A percentile compares a stretch with the other conserved stretches of the same genome.
Evolutionary conservation across 2,797 vertebrate species (phyloP).

Genomic region (Leuciscus waleckii): DNA sequence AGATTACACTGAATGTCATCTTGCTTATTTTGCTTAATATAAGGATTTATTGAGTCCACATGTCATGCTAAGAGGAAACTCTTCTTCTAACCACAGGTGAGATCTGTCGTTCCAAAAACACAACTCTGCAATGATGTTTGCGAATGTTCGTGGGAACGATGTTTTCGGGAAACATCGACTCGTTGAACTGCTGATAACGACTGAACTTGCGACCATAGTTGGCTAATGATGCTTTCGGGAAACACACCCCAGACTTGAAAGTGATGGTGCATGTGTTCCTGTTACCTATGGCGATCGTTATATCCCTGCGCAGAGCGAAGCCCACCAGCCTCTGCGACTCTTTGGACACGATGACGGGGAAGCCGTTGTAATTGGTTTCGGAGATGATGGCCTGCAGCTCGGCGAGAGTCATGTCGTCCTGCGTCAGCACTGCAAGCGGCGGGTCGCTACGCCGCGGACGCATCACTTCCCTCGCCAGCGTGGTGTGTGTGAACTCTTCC

Average conservation of each 20-base stretch:
- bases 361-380: constrained; percentile 96
- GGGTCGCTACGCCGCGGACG: constrained; percentile 90
- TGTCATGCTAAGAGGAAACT: too few relatives aligned
- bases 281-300: constrained; percentile 95
- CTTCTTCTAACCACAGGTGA: too few relatives aligned
- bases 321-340: constrained; percentile 97
- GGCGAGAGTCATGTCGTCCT: constrained; percentile 96
- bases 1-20: too few relatives aligned
- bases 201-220: too few relatives aligned
- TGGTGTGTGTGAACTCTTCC: constrained; percentile 98
- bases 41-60: too few relatives aligned
- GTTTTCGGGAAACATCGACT: too few relatives aligned
- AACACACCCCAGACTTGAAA: background rate
- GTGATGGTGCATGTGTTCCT: background rate
- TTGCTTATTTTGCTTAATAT: too few relatives aligned
- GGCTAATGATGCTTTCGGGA: too few relatives aligned
- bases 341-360: constrained; percentile 98
- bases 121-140: too few relatives aligned
- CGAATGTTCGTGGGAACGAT: too few relatives aligned
- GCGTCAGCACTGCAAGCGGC: constrained; percentile 92
- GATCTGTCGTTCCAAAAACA: too few relatives aligned
- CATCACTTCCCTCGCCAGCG: constrained; percentile 96
- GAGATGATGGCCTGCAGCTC: constrained; percentile 94
- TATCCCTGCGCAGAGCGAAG: constrained; percentile 95
- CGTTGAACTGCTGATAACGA: too few relatives aligned